phyloP scores from a whole-genome alignment of 2,797 vertebrate genomes.

The Pagetopsis macropterus region DNA sequence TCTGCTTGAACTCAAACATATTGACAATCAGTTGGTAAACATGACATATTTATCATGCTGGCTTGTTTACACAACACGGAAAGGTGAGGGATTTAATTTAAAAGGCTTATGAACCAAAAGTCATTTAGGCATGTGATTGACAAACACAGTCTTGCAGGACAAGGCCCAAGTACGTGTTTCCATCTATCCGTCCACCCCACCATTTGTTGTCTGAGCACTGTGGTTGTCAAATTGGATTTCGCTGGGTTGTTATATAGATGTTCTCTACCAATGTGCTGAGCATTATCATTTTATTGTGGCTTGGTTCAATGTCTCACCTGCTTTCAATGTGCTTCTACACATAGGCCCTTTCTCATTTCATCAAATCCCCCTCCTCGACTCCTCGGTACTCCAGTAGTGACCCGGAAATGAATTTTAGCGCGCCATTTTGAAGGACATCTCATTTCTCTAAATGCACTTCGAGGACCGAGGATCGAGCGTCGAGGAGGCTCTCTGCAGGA shows the following conservation, averaged over 20 bases:
- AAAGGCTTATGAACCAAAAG: slow-evolving; percentile 38
- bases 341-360: no score
- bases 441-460: no score
- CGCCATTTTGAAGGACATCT: no score
- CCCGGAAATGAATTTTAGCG: no score
- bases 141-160: slow-evolving; percentile 11
- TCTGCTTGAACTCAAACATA: slow-evolving; percentile 34
- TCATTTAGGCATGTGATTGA: slow-evolving; percentile 41
- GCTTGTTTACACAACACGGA: slow-evolving; percentile 18
- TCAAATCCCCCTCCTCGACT: no score
- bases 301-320: not conserved
- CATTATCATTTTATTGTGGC: not conserved
- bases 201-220: slow-evolving; percentile 39
- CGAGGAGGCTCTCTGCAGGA: no score
- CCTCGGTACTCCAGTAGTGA: no score
- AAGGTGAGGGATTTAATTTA: slow-evolving; percentile 28
- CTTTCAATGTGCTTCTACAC: not conserved
- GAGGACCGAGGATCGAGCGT: no score
- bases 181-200: slow-evolving; percentile 19
- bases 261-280: slow-evolving; percentile 13
- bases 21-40: slow-evolving; percentile 48
- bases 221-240: slow-evolving; percentile 29
- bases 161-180: slow-evolving; percentile 3
- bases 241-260: slow-evolving; percentile 21
- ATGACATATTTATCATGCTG: slow-evolving; percentile 34